Base-by-base conservation (phyloP, 1,140 invertebrate species). In the Drosophila funebris region DNA sequence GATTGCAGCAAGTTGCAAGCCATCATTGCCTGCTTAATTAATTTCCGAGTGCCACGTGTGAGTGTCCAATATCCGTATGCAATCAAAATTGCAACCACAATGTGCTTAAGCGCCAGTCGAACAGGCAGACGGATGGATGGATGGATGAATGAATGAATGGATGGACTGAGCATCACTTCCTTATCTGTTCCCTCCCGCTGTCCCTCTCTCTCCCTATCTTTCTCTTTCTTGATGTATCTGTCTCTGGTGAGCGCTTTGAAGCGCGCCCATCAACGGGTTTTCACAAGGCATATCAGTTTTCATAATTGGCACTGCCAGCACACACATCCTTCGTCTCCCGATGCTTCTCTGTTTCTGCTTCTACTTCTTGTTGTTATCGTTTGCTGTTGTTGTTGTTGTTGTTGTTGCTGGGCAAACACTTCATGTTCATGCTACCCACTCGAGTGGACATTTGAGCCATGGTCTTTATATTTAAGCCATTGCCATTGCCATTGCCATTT, bases 401-500 rank as follows among this genome's bases (percentile, higher is more conserved):
- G 57, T 61, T 72, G 50, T 72, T 74, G 56, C 63, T 73, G 78
- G 41, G 83, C 82, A 85, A 87, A 85, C 82, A 85, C 85, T 85
- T 85, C 83, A 85, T 85, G 82, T 85, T 87, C 82, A 78, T 74
- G 73, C 80, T 85, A 69, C 82, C 82, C 82, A 85, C 82, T 85
- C 82, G 85, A 85, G 82, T 85, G 83, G 82, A 85, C 82, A 85
- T 88, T 87, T 85, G 82, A 85, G 82, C 74, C 82, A 75, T 82
- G 76, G 66, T 75, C 70, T 70, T 75, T 54, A 54, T 68, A 48
- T 61, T 61, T 68, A 69, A 61, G 62, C 68, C 50, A 62, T 53
- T 27, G 56, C 44, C 52, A 43, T 44, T 44, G 48, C 27, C 57
- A 50, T 37, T 20, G 39, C 76, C 75, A 62, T 57, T 78, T 57